Base-by-base conservation (phyloP, 2,797 vertebrate species). In the Staurois parvus region DNA sequence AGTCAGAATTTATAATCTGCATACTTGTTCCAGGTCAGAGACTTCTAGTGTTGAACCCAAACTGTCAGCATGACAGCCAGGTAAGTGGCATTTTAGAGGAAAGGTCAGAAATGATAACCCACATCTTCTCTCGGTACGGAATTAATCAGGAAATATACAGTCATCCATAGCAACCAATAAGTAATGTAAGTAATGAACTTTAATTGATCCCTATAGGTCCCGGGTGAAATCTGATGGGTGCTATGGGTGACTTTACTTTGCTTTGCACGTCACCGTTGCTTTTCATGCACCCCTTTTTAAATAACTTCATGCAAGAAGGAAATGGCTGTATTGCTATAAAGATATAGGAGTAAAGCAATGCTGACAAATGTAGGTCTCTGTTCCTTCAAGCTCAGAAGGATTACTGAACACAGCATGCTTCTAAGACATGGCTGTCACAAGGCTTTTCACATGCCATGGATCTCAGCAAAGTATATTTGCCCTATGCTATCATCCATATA, bases 391-490 rank as follows among this genome's bases (percentile, higher is more conserved):
- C 21, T 81, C 13, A n/a, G 42, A 81, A 32, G 76, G 29, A 66
- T 83, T 72, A 72, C 17, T 83, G 52, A 56, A 72, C 62, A 74
- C 81, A 67, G 28, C 64, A 72, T 64, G 59, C 32, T 81, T 48
- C 4, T 32, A 75, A 37, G 32, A 67, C 70, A 78, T 37, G 67
- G 59, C 75, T 72, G 59, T 79, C 85, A 86, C 80, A 78, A 24
- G 32, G 68, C 75, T 83, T 83, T 72, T 13, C 12, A 78, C 9
- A 45, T 62, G 66, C 79, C 45, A 76, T 72, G 74, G 79, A 72
- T 77, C 79, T 76, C 34, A 67, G 37, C 64, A 66, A 73, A 85
- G 68, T 68, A 81, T 76, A 81, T 85, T 68, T 80, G 66, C 56
- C 66, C 81, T 73, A 34, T 37, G 28, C 37, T 78, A 72, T 32